Evolutionary conservation across 2,888 invertebrate genomes (phyloP).

Genomic region (Mantis religiosa): DNA sequence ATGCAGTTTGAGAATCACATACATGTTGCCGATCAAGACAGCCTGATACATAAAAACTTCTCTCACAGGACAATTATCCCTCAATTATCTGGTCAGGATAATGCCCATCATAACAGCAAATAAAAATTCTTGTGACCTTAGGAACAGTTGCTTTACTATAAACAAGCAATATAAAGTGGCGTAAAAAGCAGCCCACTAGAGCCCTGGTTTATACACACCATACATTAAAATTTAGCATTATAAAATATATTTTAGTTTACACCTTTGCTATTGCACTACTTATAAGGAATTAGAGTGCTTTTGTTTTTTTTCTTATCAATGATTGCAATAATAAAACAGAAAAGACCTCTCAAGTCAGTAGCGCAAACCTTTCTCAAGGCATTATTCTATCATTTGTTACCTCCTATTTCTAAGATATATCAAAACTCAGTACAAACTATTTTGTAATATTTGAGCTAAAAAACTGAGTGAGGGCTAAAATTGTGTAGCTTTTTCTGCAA

Average conservation of each 20-base stretch:
- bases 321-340: not conserved
- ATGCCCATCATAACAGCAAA: not conserved
- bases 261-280: not conserved
- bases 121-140: conserved; percentile 17
- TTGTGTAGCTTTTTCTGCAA: too few species aligned
- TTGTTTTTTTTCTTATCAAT: not conserved
- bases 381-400: not conserved
- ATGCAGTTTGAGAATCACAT: not conserved
- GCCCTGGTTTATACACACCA: not conserved
- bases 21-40: not conserved
- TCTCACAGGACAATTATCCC: not conserved
- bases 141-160: conserved; percentile 14
- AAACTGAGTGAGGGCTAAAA: too few species aligned
- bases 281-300: not conserved
- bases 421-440: too few species aligned
- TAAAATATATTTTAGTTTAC: not conserved
- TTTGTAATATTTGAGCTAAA: too few species aligned
- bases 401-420: too few species aligned
- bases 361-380: not conserved
- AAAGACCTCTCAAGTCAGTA: not conserved
- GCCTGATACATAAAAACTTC: not conserved
- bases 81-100: not conserved
- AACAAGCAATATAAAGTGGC: conserved; percentile 10
- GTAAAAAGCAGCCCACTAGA: not conserved
- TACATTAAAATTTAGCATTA: not conserved